Base-by-base conservation (phyloP, 2,113 vertebrate genomes). In the Peromyscus californicus region DNA sequence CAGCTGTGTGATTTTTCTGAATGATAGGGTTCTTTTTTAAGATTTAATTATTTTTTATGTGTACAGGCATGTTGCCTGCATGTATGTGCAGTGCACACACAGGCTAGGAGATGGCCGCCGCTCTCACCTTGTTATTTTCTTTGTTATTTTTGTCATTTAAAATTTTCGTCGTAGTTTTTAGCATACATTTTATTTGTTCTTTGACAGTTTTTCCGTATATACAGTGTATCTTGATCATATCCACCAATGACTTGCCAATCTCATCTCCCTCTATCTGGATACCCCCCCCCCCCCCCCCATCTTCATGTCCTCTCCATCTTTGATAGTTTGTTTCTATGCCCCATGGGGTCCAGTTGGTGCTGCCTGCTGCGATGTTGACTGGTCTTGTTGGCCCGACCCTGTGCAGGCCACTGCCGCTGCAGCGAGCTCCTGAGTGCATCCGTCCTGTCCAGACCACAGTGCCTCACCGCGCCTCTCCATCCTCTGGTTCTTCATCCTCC, bases 1-100 rank as follows among this genome's bases (percentile, higher is more conserved):
- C 39, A 96, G 33, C 45, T 93, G 3, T 33, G 83, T 89, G 51
- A 89, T 87, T 24, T 36, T 90, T 97, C 16, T 83, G 29, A 96
- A 39, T 89, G 57, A 45, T 89, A 45, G 48, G 9, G 6, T 51
- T 51, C 8, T 54, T 36, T 80, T 48, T 31, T 15, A 31, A 78
- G 42, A 78, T 31, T 31, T 78, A 78, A 9, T 78, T 48, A 16
- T 29, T 17, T 48, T 78, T 48, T 78, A 31, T 17, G 15, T 51
- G 75, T 31, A 31, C 16, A 26, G 75, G 45, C 26, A 48, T 51
- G 48, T 48, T 51, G 45, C 45, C 42, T 78, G 26, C 75, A 48
- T 45, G 26, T 48, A 8, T 78, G 29, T 48, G 15, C 75, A 51
- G 75, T 78, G 75, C 15, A 78, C 45, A 17, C 26, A 51, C 26